Evolutionary conservation across 1,140 invertebrate species (phyloP).

Genomic region (Platyscapa corneri): DNA sequence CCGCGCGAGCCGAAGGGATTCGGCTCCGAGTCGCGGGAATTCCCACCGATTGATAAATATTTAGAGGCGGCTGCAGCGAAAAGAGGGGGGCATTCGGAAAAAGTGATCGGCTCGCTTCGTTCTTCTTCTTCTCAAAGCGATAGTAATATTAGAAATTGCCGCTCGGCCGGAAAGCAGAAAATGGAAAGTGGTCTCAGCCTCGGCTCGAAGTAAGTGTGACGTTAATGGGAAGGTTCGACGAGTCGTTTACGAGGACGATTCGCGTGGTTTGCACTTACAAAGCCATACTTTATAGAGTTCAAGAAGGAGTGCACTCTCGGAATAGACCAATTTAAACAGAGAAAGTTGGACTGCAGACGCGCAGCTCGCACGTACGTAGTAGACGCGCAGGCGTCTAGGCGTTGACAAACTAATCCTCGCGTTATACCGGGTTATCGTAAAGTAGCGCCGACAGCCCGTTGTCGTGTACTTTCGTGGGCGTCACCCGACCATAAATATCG

Average conservation of each 20-base stretch:
- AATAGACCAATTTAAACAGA: constrained; percentile 56
- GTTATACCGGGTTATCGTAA: constrained; percentile 68
- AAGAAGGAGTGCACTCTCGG: constrained; percentile 48
- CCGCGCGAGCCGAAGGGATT: too few relatives aligned
- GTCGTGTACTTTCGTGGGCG: constrained; percentile 67
- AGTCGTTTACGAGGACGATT: constrained; percentile 51
- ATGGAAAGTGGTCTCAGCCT: too few relatives aligned
- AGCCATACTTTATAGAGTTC: constrained; percentile 46
- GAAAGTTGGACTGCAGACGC: constrained; percentile 41
- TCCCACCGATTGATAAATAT: too few relatives aligned
- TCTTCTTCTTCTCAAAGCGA: too few relatives aligned
- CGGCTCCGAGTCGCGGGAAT: too few relatives aligned
- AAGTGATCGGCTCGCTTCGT: too few relatives aligned
- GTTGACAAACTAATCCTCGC: constrained; percentile 73
- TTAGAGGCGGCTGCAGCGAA: too few relatives aligned
- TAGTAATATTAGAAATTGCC: too few relatives aligned
- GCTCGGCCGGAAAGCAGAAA: too few relatives aligned
- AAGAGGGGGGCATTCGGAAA: too few relatives aligned
- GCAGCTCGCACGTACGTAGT: constrained; percentile 45
- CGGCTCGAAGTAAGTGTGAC: background rate
- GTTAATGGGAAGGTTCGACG: constrained; percentile 21
- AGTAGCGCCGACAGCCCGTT: constrained; percentile 65
- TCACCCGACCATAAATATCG: constrained; percentile 64
- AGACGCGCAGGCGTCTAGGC: constrained; percentile 60
- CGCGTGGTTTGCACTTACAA: constrained; percentile 48